Base-by-base conservation (phyloP, 2,888 invertebrate species). In the Rutpela maculata region DNA sequence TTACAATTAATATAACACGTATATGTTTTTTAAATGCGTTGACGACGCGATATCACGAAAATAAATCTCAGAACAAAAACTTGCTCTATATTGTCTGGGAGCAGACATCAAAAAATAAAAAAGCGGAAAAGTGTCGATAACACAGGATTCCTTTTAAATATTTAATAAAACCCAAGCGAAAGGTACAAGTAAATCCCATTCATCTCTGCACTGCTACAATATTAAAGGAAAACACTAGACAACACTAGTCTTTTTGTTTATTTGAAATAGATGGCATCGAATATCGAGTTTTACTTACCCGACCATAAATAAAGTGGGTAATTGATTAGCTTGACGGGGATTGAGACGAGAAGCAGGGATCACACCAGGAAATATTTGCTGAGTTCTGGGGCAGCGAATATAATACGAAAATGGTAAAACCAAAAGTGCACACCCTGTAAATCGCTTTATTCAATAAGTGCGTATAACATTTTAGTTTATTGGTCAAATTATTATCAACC, bases 311-410 rank as follows among this genome's bases (percentile, higher is more conserved):
- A 75, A 75, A 63, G 43, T 38, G 18, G 31, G 75, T 69, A 69
- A 75, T 75, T 75, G 75, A 69, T 75, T 62, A 75, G 69, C 15
- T 35, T 69, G 75, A 74, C 74, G 60, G 60, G 60, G 68, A 74
- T 74, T 74, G 74, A 67, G 57, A 50, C 11, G 66, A 55, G 56
- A 18, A 65, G 11, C 18, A 18, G 65, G 31, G 18, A 17, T 19
- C 22, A 50, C 55, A 26, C n/a, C 59, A 59, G 19, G 59, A 59
- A 11, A 59, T 59, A 22, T 59, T 59, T 22, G 19, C 22, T 59
- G 22, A 6, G 0, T 59, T 59, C 4, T 18, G 18, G 22, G 11
- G 59, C 19, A 4, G 19, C 2, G 19, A 59, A 59, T 2, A 22
- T 22, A 18, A 1, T 57, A 5, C 57, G 1, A 57, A n/a, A n/a